Base-by-base conservation (phyloP, 2,797 vertebrate genomes). In the Muscicapa comitata region DNA sequence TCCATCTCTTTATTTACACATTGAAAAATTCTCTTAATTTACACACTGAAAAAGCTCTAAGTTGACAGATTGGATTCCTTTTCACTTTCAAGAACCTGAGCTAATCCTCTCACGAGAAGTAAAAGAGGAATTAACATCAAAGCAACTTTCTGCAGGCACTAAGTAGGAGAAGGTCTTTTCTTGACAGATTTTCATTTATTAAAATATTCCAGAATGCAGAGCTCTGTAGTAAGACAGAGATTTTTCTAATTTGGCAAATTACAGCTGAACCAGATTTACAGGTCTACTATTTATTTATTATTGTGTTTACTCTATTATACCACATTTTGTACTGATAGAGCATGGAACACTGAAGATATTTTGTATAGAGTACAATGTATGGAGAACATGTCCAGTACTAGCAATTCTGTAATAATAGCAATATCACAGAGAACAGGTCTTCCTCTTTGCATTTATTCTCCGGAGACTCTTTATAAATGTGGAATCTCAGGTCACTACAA, bases 91-190 rank as follows among this genome's bases (percentile, higher is more conserved):
- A 79, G 81, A 80, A 29, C 86, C 74, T 82, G 29, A 92, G 48
- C 10, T 95, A 94, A 94, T 94, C 74, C 37, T 79, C 53, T 91
- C 84, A 23, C 38, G 38, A 81, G 62, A 61, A 81, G 63, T 18
- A 54, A 78, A 71, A 73, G 51, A 86, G 61, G 71, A 91, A 91
- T 94, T 92, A 87, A 37, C 53, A 84, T 79, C 84, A 89, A 94
- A 94, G 51, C 24, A 82, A 58, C 74, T 87, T 86, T 61, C 38
- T 70, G n/a, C 55, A 59, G n/a, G 26, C 55, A 57, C 31, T 73
- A 88, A 93, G 48, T 47, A 88, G 40, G 10, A 10, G 12, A 7
- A 13, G 6, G 4, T 7, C 15, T 82, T 85, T 73, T 58, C 23
- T 29, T 54, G 51, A 59, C n/a, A 78, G 38, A 55, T 85, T 90